Evolutionary conservation across 2,797 vertebrate species (phyloP), one percentile per base, ranked within the genome.

Genomic region (Intellagama lesueurii): DNA sequence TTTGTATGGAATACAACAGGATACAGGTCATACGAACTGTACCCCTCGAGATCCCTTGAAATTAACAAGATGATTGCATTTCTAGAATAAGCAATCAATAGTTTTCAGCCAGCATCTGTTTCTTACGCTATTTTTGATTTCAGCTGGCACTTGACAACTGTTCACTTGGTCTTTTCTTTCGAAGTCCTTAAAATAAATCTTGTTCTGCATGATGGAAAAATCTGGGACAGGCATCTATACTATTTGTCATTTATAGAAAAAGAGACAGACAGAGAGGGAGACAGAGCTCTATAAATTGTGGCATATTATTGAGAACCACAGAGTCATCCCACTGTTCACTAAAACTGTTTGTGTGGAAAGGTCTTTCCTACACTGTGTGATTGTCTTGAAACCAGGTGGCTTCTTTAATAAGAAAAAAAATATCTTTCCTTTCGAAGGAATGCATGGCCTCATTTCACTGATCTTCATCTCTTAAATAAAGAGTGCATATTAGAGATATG

Each of bases 131-230:
- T 69, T 69, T 87, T 76, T 79, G 64, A 44, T 24, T 78, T 88
- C 70, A 81, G 52, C 52, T 44, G 56, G n/a, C 24, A 76, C 70
- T 76, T 82, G 69, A 88, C 87, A 88, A 80, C 85, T 87, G 76
- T 49, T 87, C 69, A 64, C 19, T 81, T 82, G 56, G 79, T 32
- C 60, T 82, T 64, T 75, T 75, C 70, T 47, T 86, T 35, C 56
- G 77, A 66, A 88, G 28, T 75, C 28, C 75, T 88, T 88, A 82
- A 73, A 81, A 88, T 88, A 81, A 87, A n/a, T 75, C 49, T 49
- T 64, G 40, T 47, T 40, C 70, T 66, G 40, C 70, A 88, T 66
- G 44, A 82, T 82, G 80, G 70, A 75, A 88, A 81, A 82, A 82
- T 82, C 70, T 75, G 87, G 40, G 69, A 82, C n/a, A 80, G 28